Conservation (phyloP, 2,797 vertebrate species). For the Schizopygopsis malacanthus region DNA sequence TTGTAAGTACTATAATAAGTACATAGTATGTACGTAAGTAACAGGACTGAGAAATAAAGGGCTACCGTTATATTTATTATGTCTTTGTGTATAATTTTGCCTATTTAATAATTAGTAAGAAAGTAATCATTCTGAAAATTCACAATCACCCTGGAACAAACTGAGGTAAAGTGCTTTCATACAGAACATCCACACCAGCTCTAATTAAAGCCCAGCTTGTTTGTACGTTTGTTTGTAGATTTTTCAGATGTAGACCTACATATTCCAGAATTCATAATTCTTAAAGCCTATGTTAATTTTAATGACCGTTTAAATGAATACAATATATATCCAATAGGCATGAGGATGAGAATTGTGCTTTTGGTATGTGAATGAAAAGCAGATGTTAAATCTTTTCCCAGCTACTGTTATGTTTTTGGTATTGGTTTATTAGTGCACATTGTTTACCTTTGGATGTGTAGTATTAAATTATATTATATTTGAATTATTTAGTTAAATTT, state of each 20-base stretch:
- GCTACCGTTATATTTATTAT: background rate
- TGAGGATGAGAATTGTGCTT: no score
- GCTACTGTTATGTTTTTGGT: background rate
- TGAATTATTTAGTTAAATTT: background rate
- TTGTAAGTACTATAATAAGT: background rate
- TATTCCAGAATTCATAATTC: background rate
- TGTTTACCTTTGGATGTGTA: background rate
- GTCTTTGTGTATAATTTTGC: background rate
- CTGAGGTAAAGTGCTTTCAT: background rate
- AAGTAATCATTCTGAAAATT: background rate
- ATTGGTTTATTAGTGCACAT: background rate
- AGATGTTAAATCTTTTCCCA: background rate
- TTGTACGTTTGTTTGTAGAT: no score
- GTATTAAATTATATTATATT: background rate
- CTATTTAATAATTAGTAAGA: background rate
- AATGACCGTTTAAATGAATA: background rate
- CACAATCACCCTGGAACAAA: background rate
- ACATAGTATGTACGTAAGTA: background rate
- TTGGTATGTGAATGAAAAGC: background rate
- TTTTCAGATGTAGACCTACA: background rate
- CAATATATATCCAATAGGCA: background rate
- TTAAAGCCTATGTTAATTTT: background rate
- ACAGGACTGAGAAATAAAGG: background rate
- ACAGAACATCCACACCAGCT: background rate
- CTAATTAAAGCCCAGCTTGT: background rate